phyloP scores from a whole-genome alignment of 2,797 vertebrate genomes.

The Oreochromis grahami region DNA sequence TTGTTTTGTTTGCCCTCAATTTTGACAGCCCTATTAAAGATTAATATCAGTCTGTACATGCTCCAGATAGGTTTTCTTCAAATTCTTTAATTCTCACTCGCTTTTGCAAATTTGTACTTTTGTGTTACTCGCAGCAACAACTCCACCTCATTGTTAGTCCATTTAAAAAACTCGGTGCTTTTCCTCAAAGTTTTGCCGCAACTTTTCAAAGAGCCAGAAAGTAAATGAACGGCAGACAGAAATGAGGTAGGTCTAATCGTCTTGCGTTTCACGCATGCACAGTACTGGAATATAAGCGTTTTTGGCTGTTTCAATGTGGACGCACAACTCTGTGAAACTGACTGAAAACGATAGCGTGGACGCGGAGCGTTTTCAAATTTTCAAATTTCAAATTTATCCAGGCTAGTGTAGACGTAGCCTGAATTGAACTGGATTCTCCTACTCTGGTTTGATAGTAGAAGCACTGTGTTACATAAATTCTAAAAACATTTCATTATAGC shows the following conservation, averaged over 20 bases:
- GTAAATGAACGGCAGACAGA: neutral
- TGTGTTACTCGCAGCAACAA: neutral
- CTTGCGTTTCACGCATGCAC: neutral
- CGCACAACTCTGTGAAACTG: neutral
- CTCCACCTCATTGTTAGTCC: neutral
- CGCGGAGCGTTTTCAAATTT: neutral
- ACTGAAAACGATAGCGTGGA: neutral
- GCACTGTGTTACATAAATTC: neutral
- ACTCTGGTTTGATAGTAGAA: neutral
- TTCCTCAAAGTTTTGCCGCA: neutral
- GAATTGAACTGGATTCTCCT: neutral
- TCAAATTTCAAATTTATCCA: neutral
- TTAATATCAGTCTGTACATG: neutral
- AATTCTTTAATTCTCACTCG: neutral
- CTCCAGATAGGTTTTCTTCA: neutral
- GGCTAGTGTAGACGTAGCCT: neutral
- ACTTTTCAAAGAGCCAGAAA: neutral
- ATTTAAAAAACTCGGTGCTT: neutral
- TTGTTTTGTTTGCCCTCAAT: neutral
- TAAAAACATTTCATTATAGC: neutral
- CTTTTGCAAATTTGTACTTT: neutral
- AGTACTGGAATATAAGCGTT: neutral
- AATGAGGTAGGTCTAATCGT: fast-evolving
- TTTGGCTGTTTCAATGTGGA: neutral
- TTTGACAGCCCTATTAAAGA: neutral